phyloP scores from a whole-genome alignment of 2,797 vertebrate genomes.

The Cryptoprocta ferox region DNA sequence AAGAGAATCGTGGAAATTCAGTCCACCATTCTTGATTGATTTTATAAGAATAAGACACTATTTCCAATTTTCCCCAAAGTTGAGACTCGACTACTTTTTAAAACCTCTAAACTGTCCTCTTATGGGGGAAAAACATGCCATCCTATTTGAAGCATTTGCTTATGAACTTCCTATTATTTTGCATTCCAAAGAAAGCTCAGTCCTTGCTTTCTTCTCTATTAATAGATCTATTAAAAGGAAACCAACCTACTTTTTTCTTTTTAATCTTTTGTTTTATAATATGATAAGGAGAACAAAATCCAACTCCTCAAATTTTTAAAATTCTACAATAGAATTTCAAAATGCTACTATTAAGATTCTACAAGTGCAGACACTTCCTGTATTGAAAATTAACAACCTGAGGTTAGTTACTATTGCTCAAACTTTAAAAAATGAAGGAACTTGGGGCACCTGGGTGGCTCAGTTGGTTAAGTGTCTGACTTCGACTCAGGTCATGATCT shows the following conservation, averaged over 20 bases:
- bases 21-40: not conserved
- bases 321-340: not conserved
- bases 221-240: conserved; percentile 10
- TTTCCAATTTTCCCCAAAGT: not conserved
- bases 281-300: not conserved
- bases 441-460: too few species aligned
- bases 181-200: not conserved
- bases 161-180: not conserved
- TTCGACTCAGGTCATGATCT: too few species aligned
- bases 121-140: not conserved
- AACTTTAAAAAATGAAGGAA: not conserved
- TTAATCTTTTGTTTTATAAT: not conserved
- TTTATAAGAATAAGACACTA: not conserved
- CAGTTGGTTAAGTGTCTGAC: too few species aligned
- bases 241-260: not conserved
- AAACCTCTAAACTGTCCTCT: not conserved
- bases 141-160: not conserved
- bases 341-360: not conserved
- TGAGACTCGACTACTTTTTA: not conserved
- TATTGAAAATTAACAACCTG: not conserved
- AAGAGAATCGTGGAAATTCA: not conserved
- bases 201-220: not conserved
- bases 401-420: not conserved
- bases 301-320: not conserved
- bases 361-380: not conserved